These are phyloP conservation scores for Drosophila infuscata DNA, from an alignment of 2,888 invertebrate genomes.

Conservation along the genomic window DNA sequence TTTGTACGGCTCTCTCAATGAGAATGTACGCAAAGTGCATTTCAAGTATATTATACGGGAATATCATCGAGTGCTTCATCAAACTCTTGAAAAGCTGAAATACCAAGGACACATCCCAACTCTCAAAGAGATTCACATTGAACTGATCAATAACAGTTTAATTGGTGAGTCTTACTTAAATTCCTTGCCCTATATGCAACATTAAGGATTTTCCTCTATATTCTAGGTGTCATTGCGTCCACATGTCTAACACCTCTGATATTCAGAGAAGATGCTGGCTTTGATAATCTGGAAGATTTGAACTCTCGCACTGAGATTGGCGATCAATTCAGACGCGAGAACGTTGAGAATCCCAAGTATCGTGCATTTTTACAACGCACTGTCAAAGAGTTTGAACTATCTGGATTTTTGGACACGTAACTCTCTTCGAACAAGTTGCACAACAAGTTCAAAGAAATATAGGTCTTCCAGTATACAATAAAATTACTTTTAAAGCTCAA, in stretches of 20 bases:
- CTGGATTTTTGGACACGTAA: conserved; percentile 83
- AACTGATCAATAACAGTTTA: conserved; percentile 82
- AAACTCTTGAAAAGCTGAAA: conserved; percentile 80
- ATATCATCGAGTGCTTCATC: conserved; percentile 80
- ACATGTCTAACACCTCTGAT: conserved; percentile 84
- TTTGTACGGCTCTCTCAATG: conserved; percentile 83
- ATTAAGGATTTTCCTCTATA: neutral
- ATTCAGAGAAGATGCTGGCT: conserved; percentile 79
- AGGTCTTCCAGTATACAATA: conserved; percentile 29
- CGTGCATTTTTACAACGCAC: conserved; percentile 82
- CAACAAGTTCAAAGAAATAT: neutral
- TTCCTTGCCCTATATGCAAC: neutral
- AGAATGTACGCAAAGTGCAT: conserved; percentile 83
- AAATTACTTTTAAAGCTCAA: conserved; percentile 10
- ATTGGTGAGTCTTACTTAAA: conserved; percentile 68
- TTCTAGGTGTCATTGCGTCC: conserved; percentile 83
- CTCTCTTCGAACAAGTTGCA: neutral
- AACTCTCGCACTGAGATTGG: conserved; percentile 80
- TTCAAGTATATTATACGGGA: conserved; percentile 82
- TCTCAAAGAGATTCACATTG: conserved; percentile 83
- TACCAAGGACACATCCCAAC: conserved; percentile 82
- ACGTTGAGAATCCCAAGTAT: conserved; percentile 84
- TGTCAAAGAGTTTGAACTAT: conserved; percentile 83
- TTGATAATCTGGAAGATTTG: conserved; percentile 78
- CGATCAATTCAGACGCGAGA: conserved; percentile 78